A percentile compares a stretch with the other conserved stretches of the same genome.
Conservation (phyloP, 2,797 vertebrate genomes). For the Anguilla megastoma region DNA sequence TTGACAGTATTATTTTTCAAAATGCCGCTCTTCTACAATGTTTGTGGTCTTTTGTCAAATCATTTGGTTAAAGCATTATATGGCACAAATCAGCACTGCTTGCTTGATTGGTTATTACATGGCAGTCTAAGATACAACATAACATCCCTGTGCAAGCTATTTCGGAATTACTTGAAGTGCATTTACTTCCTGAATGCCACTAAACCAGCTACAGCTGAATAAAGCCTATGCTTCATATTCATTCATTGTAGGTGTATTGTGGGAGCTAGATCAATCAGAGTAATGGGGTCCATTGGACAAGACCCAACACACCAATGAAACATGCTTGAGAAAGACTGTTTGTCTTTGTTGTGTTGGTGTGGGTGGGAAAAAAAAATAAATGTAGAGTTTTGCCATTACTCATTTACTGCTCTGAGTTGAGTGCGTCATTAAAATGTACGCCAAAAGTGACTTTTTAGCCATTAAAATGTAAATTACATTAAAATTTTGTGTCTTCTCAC, state of each 20-base stretch:
- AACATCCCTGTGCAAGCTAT: too few species aligned
- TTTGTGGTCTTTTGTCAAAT: too few species aligned
- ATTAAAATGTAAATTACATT: not conserved
- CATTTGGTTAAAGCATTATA: too few species aligned
- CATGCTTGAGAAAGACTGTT: not conserved
- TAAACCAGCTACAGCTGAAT: not conserved
- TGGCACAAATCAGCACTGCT: too few species aligned
- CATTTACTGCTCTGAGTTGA: not conserved
- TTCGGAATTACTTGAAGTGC: too few species aligned
- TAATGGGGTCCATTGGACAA: conserved; percentile 6
- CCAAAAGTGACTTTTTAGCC: not conserved
- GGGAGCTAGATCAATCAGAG: not conserved
- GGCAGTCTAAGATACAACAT: too few species aligned
- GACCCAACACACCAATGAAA: not conserved
- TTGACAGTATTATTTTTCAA: too few species aligned
- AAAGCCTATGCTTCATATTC: not conserved
- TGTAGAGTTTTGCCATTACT: not conserved
- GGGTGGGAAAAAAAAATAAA: not conserved
- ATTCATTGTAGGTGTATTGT: not conserved
- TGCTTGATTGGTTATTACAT: too few species aligned
- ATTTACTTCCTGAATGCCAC: too few species aligned
- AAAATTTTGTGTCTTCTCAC: not conserved
- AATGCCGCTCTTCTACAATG: too few species aligned
- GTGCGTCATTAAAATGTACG: not conserved
- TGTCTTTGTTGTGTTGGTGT: not conserved